Base-by-base conservation (phyloP, 2,113 vertebrate species). In the Sylvietta virens region DNA sequence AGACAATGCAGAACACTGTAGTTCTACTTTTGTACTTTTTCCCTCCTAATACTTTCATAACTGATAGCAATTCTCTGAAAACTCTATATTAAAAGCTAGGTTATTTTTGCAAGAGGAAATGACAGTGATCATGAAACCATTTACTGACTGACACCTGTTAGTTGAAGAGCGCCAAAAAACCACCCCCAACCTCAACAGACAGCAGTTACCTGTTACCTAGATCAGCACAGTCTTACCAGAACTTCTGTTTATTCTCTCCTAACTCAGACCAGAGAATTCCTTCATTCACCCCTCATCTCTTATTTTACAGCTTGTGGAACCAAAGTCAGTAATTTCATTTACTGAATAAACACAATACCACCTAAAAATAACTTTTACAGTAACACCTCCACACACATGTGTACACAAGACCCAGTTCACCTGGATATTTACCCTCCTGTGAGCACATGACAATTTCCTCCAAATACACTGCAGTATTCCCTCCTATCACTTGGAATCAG, bases 311-410 rank as follows among this genome's bases (percentile, higher is more conserved):
- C 26, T 65, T 48, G 20, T 39, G 28, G 35, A 79, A 76, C n/a
- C 44, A n/a, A 64, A 86, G 17, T 17, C 17, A 35, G 18, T 9
- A 19, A 51, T 66, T 81, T 67, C 23, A 72, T 45, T 64, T 47
- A 72, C 35, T 18, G 40, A 82, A 69, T 28, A 31, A 86, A 57
- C 7, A 72, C 16, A 76, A 20, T 1, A 40, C 5, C n/a, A 60
- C 31, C 40, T 42, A 71, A 73, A 88, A 48, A 0, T 4, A 42
- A 28, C 33, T 48, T 35, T 33, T n/a, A 77, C 28, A 62, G 33
- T 39, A 71, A 86, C 21, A 51, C 13, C 33, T 77, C 27, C 23
- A 78, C 24, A 65, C 27, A 70, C 31, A 44, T 0, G 0, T 3
- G 27, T 10, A 67, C 1, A 1, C 56, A 85, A 71, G 28, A 71